Percentiles rank a stretch among this genome's conserved stretches.
Evolutionary conservation across 2,888 invertebrate species (phyloP).

Genomic region (Ophioninae sp.): DNA sequence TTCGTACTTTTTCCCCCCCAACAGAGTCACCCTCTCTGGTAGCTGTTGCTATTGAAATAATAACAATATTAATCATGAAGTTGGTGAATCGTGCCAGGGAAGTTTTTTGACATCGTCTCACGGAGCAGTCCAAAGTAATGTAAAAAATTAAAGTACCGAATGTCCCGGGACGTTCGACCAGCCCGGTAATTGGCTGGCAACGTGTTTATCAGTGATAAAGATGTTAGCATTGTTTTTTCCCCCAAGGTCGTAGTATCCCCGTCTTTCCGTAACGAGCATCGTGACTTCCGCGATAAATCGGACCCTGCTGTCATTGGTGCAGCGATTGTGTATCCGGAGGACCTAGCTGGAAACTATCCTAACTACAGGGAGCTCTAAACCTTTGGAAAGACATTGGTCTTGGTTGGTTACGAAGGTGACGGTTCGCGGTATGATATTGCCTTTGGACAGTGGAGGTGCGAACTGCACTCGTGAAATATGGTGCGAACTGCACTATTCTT

Average conservation of each 20-base stretch:
- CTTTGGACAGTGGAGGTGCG: too few relatives aligned
- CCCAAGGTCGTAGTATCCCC: slow-evolving; percentile 13
- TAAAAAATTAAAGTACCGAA: not conserved
- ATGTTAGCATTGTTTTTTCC: slow-evolving; percentile 23
- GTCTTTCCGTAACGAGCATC: slow-evolving; percentile 58
- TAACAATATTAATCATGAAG: not conserved
- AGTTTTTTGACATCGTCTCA: not conserved
- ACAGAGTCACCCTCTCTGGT: not conserved
- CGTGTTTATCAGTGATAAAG: slow-evolving; percentile 28
- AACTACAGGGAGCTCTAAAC: slow-evolving; percentile 33
- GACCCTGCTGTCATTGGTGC: slow-evolving; percentile 55
- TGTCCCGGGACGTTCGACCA: not conserved
- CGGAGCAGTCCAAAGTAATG: not conserved
- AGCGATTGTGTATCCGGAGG: slow-evolving; percentile 42
- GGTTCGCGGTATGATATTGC: not conserved
- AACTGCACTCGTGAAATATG: not conserved
- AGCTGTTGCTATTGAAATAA: not conserved
- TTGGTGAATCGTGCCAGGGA: not conserved
- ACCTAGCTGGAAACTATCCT: slow-evolving; percentile 16
- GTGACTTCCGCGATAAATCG: slow-evolving; percentile 61
- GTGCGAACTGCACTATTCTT: not conserved
- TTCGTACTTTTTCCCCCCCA: not conserved
- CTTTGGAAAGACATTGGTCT: slow-evolving; percentile 30
- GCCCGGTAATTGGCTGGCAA: slow-evolving; percentile 6
- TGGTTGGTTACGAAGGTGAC: slow-evolving; percentile 30